These are phyloP conservation scores for Ostrea denselamellosa DNA, from an alignment of 1,140 invertebrate species.

Conservation along the genomic window DNA sequence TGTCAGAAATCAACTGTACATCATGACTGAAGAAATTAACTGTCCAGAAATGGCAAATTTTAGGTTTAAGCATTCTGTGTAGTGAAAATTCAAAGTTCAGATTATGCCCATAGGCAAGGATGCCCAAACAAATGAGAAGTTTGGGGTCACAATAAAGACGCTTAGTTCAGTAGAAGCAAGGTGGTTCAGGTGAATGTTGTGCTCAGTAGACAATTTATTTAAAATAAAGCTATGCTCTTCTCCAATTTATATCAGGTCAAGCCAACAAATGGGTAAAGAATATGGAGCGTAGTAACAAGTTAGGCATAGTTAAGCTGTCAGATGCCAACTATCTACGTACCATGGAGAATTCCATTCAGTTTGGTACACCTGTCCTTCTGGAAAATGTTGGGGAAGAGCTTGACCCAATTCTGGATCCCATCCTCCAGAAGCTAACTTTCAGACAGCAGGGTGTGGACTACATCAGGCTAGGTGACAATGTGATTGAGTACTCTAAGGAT, in stretches of 20 bases:
- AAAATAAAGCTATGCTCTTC: neutral
- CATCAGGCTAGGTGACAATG: slow-evolving; percentile 78
- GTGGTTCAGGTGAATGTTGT: too few species aligned
- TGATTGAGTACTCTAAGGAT: slow-evolving; percentile 78
- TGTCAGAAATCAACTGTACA: neutral
- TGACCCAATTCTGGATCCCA: slow-evolving; percentile 78
- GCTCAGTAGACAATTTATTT: too few species aligned
- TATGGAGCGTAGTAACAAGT: slow-evolving; percentile 83
- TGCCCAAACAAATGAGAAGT: too few species aligned
- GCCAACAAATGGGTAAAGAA: slow-evolving; percentile 93
- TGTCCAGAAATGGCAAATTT: too few species aligned
- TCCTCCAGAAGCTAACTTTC: slow-evolving; percentile 78
- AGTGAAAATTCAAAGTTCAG: too few species aligned
- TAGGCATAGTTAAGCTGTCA: slow-evolving; percentile 77
- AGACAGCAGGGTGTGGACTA: slow-evolving; percentile 79
- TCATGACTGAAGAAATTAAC: too few species aligned
- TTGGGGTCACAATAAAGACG: too few species aligned
- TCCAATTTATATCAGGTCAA: slow-evolving; percentile 70
- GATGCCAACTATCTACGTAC: slow-evolving; percentile 77
- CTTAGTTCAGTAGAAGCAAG: too few species aligned
- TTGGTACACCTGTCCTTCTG: slow-evolving; percentile 78
- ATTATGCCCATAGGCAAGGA: too few species aligned
- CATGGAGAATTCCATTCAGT: slow-evolving; percentile 79
- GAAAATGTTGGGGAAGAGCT: slow-evolving; percentile 80
- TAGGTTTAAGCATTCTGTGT: too few species aligned